A percentile compares a stretch with the other conserved stretches of the same genome.
These are phyloP conservation scores for Gouania willdenowi DNA, from an alignment of 2,797 vertebrate genomes.

Conservation along the genomic window DNA sequence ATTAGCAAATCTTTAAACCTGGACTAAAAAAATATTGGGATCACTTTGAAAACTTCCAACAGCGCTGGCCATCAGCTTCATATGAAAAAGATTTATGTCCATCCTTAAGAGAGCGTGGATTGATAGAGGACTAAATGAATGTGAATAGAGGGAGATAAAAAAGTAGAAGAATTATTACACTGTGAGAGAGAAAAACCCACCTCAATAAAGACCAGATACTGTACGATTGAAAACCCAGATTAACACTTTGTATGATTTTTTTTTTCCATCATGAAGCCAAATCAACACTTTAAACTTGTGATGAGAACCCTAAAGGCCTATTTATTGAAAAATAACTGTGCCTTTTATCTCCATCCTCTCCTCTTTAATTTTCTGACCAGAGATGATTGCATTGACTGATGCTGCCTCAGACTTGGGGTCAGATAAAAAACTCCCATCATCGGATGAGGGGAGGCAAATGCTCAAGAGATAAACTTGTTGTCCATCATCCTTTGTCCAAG, in stretches of 20 bases:
- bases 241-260: slow-evolving; percentile 36
- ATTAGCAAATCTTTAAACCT: too few relatives aligned
- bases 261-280: slow-evolving; percentile 54
- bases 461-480: slow-evolving; percentile 44
- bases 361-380: slow-evolving; percentile 30
- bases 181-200: too few relatives aligned
- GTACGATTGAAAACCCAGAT: slow-evolving; percentile 19
- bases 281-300: slow-evolving; percentile 57
- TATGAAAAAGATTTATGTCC: slow-evolving; percentile 10
- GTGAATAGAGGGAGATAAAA: neutral
- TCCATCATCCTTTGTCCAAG: slow-evolving; percentile 61
- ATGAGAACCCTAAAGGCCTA: slow-evolving; percentile 42
- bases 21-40: too few relatives aligned
- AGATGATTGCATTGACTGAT: slow-evolving; percentile 56
- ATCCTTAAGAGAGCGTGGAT: neutral
- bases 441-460: slow-evolving; percentile 28
- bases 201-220: slow-evolving; percentile 1
- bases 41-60: neutral
- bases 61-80: neutral
- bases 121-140: slow-evolving; percentile 9
- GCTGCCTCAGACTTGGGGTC: slow-evolving; percentile 48
- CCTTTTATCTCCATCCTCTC: slow-evolving; percentile 43
- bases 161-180: too few relatives aligned
- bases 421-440: slow-evolving; percentile 61
- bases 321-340: slow-evolving; percentile 75